These are phyloP conservation scores for Machaerirhynchus nigripectus DNA, from an alignment of 2,113 vertebrate genomes.

Conservation along the genomic window DNA sequence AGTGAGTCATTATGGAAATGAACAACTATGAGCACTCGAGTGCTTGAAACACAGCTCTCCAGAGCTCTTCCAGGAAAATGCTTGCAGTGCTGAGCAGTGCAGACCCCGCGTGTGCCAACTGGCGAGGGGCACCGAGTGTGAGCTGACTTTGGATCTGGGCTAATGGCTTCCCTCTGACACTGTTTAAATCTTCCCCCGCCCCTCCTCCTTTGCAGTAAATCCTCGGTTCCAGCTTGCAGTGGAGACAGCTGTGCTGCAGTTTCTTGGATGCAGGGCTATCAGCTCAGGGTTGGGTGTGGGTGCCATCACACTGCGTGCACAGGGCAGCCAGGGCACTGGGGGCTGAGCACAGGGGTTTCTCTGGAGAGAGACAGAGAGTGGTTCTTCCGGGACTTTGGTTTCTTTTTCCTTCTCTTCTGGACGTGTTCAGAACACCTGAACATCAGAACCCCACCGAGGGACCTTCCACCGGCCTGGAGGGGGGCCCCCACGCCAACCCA, in stretches of 20 bases:
- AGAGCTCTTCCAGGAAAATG: constrained; percentile 15
- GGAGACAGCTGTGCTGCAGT: background rate
- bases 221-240: background rate
- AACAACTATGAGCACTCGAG: background rate
- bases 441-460: too few species aligned
- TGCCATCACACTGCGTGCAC: rapidly evolving
- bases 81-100: background rate
- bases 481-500: too few species aligned
- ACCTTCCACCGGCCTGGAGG: too few species aligned
- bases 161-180: constrained; percentile 20
- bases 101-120: background rate
- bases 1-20: background rate
- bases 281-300: background rate
- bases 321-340: background rate
- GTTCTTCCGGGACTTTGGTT: too few species aligned
- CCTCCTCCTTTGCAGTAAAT: background rate
- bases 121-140: background rate
- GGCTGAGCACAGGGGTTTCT: rapidly evolving
- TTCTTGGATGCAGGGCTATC: background rate
- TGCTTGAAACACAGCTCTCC: background rate
- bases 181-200: background rate
- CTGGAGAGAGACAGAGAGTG: too few species aligned
- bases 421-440: too few species aligned
- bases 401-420: too few species aligned
- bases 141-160: background rate